Evolutionary conservation across 2,113 vertebrate species (phyloP), one percentile per base, ranked within the genome.

Genomic region (Oreochromis niloticus): DNA sequence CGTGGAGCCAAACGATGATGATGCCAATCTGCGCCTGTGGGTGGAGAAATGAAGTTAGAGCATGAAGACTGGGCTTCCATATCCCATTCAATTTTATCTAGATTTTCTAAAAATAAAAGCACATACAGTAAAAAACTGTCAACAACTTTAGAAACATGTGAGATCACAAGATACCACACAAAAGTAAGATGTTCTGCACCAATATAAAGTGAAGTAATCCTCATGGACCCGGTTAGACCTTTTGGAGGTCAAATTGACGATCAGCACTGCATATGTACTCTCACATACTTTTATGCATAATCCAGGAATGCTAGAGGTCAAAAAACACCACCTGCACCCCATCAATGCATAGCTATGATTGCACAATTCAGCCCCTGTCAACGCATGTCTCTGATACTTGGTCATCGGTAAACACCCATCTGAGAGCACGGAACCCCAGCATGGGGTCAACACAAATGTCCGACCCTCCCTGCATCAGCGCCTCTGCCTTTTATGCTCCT

Each of bases 21-120:
- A 78, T 90, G 91, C 94, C 91, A 88, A 89, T 90, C 88, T 92
- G 90, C 85, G 90, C 94, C 96, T 97, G 95, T n/a, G 84, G 87
- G 94, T 68, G 87, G 81, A 88, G 68, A 80, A 78, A 92, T 36
- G 50, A 36, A 82, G 84, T 89, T 46, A 88, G 73, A 87, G 83
- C 66, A 34, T 32, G 73, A 24, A 82, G 68, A 87, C 56, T 82
- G 80, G 13, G 82, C 75, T 86, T 84, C 75, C 12, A 32, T 1
- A 63, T 22, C 19, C 13, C 27, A 71, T 22, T 66, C 13, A 57
- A 66, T 81, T 78, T 56, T 19, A 12, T 78, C 27, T 83, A 30
- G 14, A 66, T 66, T 85, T 78, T 80, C 43, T 46, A 80, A 83
- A 71, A 75, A 19, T 86, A 56, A 90, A 80, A 82, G 46, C 39